Percentiles rank a stretch among this genome's conserved stretches.
Evolutionary conservation across 2,888 invertebrate species (phyloP).

Genomic region (Caenorhabditis drosophilae): DNA sequence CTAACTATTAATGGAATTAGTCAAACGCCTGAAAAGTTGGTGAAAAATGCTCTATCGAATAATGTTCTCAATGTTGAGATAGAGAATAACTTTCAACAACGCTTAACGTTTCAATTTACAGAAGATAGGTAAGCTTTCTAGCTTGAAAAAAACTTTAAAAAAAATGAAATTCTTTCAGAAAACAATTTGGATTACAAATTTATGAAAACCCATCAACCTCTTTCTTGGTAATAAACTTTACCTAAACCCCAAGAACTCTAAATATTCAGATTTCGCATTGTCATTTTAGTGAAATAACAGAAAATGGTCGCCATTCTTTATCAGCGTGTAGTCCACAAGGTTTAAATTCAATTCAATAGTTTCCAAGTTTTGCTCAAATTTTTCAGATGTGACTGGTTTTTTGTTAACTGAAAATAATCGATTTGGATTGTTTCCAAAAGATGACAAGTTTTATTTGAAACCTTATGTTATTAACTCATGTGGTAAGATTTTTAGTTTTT

Average conservation of each 20-base stretch:
- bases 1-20: constrained; percentile 9
- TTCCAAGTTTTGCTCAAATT: background rate
- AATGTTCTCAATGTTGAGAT: constrained; percentile 10
- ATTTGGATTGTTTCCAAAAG: constrained; percentile 15
- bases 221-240: too few relatives aligned
- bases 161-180: constrained; percentile 10
- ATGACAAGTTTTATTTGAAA: constrained; percentile 16
- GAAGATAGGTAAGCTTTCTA: constrained; percentile 22
- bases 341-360: background rate
- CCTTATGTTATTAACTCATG: constrained; percentile 30
- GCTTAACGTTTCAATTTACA: constrained; percentile 13
- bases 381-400: constrained; percentile 30
- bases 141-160: background rate
- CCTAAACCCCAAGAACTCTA: too few relatives aligned
- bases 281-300: constrained; percentile 28
- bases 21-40: constrained; percentile 19
- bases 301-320: constrained; percentile 24
- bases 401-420: constrained; percentile 28
- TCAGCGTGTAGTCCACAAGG: constrained; percentile 23
- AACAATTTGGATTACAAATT: constrained; percentile 18
- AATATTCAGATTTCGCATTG: constrained; percentile 38
- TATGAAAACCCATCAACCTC: constrained; percentile 31
- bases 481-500: constrained; percentile 10
- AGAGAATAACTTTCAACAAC: constrained; percentile 8
- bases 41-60: constrained; percentile 10